Conservation (phyloP, 2,888 invertebrate species). For the Actias luna region DNA sequence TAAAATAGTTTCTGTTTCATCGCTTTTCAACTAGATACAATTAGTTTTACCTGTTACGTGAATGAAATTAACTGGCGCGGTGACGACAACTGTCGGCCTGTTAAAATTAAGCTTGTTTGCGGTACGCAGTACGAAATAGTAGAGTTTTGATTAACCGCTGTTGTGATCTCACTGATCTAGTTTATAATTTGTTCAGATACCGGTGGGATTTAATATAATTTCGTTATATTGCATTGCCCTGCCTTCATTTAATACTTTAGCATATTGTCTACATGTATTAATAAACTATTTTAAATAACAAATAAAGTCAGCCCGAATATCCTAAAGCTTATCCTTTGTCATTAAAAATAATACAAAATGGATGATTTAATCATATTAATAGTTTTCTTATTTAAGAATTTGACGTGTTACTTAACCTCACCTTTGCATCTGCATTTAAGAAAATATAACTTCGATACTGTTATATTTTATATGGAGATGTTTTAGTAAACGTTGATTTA, state of each 20-base stretch:
- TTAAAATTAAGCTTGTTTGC: slow-evolving; percentile 45
- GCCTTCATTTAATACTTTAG: no score
- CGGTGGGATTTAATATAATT: slow-evolving; percentile 15
- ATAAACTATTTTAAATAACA: background rate
- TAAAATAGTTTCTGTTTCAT: slow-evolving; percentile 2
- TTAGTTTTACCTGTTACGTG: slow-evolving; percentile 13
- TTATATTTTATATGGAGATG: no score
- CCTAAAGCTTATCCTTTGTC: no score
- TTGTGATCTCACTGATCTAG: slow-evolving; percentile 44
- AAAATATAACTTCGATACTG: no score
- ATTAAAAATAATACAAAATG: no score
- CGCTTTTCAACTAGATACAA: background rate
- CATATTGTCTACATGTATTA: no score
- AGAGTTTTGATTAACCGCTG: slow-evolving; percentile 50
- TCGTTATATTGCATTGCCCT: background rate
- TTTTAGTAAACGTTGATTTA: no score
- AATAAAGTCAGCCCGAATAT: no score
- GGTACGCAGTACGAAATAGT: slow-evolving; percentile 34
- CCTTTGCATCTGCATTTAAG: no score
- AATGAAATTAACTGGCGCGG: slow-evolving; percentile 27
- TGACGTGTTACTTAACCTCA: no score
- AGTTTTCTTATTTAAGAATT: no score
- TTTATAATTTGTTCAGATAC: slow-evolving; percentile 29
- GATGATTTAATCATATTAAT: no score
- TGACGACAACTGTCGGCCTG: slow-evolving; percentile 24